Evolutionary conservation across 1,140 invertebrate species (phyloP).

Genomic region (Habropoda laboriosa): DNA sequence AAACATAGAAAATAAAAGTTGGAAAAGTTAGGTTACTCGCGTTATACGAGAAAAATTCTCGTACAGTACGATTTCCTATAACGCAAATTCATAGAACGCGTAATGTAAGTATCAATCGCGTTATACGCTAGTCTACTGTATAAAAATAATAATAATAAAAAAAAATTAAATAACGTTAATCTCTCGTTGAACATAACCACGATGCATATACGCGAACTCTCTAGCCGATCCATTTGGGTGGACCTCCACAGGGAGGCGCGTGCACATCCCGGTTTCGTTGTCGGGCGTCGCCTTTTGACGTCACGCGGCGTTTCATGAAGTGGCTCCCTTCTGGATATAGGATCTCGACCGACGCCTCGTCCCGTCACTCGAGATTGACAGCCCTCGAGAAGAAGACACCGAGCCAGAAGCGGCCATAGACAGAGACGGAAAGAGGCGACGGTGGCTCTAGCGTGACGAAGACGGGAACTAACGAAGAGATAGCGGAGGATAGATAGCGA

Average conservation of each 20-base stretch:
- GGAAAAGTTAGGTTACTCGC: no score
- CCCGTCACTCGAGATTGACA: constrained; percentile 74
- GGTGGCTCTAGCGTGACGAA: constrained; percentile 10
- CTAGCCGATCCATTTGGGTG: no score
- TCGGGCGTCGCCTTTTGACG: constrained; percentile 72
- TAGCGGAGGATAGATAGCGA: constrained; percentile 57
- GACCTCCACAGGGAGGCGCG: constrained; percentile 11
- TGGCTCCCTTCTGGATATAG: constrained; percentile 62
- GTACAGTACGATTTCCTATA: no score
- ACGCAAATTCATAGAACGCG: no score
- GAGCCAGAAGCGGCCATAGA: constrained; percentile 46
- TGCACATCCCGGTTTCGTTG: constrained; percentile 62
- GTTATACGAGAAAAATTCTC: no score
- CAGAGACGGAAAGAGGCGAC: constrained; percentile 7
- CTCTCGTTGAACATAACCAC: no score
- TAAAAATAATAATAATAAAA: no score
- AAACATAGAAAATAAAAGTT: no score
- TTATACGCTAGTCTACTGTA: no score
- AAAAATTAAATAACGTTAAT: no score
- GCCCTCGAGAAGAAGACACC: constrained; percentile 71
- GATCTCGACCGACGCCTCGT: constrained; percentile 51
- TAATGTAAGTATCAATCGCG: no score
- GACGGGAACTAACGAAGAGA: background rate
- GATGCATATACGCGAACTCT: no score
- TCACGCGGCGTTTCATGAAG: constrained; percentile 68